phyloP scores from a whole-genome alignment of 2,797 vertebrate species.

The Jordanella pulchra region DNA sequence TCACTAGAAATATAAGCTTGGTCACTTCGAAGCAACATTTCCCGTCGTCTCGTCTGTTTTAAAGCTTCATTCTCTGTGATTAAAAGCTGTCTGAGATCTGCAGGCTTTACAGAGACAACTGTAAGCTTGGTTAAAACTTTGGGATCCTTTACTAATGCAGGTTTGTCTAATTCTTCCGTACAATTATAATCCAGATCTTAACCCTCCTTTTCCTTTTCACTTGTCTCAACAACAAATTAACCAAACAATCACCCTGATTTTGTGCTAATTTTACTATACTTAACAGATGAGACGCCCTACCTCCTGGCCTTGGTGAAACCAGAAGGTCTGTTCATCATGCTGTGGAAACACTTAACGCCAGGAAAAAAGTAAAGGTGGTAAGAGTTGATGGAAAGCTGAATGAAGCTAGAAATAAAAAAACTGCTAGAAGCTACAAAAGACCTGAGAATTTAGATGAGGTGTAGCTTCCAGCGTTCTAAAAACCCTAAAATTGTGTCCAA shows the following conservation, averaged over 20 bases:
- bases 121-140: conserved; percentile 2
- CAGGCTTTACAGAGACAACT: background rate
- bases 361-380: background rate
- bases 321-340: background rate
- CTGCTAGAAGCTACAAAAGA: background rate
- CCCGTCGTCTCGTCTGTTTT: background rate
- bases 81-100: background rate
- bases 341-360: background rate
- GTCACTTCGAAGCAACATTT: background rate
- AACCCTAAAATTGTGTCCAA: background rate
- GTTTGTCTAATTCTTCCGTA: background rate
- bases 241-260: background rate
- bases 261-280: background rate
- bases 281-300: background rate
- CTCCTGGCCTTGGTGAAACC: background rate
- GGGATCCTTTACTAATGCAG: background rate
- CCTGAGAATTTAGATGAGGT: background rate
- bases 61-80: background rate
- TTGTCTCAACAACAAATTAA: background rate
- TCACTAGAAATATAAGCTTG: background rate
- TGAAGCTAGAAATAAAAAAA: background rate
- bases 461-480: background rate
- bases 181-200: background rate
- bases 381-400: background rate
- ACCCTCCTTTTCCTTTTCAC: background rate